Conservation (phyloP, 2,797 vertebrate species). For the Zenarchopterus dispar region DNA sequence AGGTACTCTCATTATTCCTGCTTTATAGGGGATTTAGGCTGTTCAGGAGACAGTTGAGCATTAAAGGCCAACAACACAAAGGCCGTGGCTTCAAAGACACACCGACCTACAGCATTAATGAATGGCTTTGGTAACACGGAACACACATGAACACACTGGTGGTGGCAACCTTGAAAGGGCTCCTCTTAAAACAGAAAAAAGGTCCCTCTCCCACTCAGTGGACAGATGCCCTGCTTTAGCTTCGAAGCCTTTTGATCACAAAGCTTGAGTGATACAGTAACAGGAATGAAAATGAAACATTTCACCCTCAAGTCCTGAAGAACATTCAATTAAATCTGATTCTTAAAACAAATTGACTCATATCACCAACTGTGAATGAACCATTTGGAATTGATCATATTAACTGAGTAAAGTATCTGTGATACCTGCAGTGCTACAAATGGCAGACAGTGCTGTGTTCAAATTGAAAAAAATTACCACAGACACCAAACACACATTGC, state of each 20-base stretch:
- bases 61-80: constrained; percentile 67
- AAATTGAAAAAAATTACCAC: too few relatives aligned
- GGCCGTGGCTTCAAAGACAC: constrained; percentile 77
- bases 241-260: constrained; percentile 62
- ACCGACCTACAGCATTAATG: constrained; percentile 62
- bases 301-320: background rate
- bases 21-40: constrained; percentile 2
- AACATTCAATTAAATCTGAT: constrained; percentile 3
- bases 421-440: too few relatives aligned
- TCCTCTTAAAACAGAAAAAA: constrained; percentile 46
- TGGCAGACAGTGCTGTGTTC: too few relatives aligned
- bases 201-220: constrained; percentile 13
- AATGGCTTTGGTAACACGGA: constrained; percentile 65
- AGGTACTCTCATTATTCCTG: constrained; percentile 3
- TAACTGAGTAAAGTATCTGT: too few relatives aligned
- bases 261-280: constrained; percentile 9
- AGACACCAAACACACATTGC: too few relatives aligned
- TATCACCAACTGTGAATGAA: too few relatives aligned
- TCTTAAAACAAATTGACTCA: too few relatives aligned
- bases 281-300: background rate
- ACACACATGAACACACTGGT: constrained; percentile 34
- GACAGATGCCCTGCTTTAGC: constrained; percentile 34
- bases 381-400: too few relatives aligned
- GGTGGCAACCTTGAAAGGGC: constrained; percentile 62
- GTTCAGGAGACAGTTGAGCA: constrained; percentile 56